A percentile compares a stretch with the other conserved stretches of the same genome.
phyloP scores from a whole-genome alignment of 2,113 vertebrate genomes.

The Hymenochirus boettgeri region DNA sequence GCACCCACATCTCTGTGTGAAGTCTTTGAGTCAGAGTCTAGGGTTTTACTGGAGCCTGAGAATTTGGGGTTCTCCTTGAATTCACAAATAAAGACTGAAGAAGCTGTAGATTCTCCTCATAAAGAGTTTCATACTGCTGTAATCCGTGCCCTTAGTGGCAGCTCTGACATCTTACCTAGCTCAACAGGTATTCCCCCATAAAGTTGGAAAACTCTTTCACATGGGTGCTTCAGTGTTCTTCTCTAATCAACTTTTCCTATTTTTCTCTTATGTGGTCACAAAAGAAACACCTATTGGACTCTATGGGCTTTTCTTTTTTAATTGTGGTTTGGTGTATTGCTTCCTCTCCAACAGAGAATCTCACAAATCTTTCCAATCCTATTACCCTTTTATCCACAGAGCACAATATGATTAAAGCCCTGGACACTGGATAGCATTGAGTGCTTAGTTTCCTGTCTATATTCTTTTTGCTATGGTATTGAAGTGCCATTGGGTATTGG shows the following conservation, averaged over 20 bases:
- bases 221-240: conserved; percentile 11
- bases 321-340: background rate
- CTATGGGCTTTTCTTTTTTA: background rate
- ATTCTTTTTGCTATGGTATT: too few species aligned
- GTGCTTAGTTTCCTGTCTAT: too few species aligned
- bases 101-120: conserved; percentile 57
- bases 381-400: too few species aligned
- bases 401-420: too few species aligned
- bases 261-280: background rate
- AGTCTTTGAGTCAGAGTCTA: background rate
- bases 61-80: conserved; percentile 46
- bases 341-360: too few species aligned
- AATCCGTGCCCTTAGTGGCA: conserved; percentile 65
- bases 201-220: conserved; percentile 32
- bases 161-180: conserved; percentile 56
- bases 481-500: too few species aligned
- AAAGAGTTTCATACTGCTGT: conserved; percentile 73
- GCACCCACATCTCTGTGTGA: conserved; percentile 38
- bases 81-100: conserved; percentile 48
- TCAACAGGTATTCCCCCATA: conserved; percentile 65
- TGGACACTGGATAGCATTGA: too few species aligned
- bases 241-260: background rate
- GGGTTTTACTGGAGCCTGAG: conserved; percentile 1
- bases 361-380: too few species aligned
- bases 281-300: too few species aligned